Evolutionary conservation across 1,140 invertebrate genomes (phyloP), one percentile per base, ranked within the genome.

Genomic region (Pogonus chalceus): DNA sequence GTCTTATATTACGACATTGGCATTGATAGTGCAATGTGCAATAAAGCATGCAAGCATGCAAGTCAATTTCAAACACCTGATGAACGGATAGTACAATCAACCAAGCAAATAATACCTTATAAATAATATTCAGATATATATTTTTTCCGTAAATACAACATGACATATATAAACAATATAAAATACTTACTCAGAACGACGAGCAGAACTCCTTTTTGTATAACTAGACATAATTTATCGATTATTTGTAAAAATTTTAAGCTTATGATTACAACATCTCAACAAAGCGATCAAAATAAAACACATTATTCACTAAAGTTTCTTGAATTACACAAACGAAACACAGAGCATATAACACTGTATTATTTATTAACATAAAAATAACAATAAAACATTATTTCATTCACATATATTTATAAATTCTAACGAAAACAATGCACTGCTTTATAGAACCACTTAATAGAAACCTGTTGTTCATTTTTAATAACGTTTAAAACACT

Each of bases 111-210:
- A 54, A 2, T 20, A 31, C 21, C 22, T 22, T 52, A 16, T 14
- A 39, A 14, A 16, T 23, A 37, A 43, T 39, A 26, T n/a, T 20
- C 37, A 43, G 20, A 20, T 31, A 37, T 37, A 47, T 18, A 49
- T 4, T 18, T 20, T 16, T 23, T 20, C 21, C 22, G n/a, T 22
- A 35, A 24, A 16, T 53, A 21, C 12, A 21, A 52, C 4, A 23
- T 7, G 12, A 2, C 16, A 35, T 3, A 10, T 35, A 24, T n/a
- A 12, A 9, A 9, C 23, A 47, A 16, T 53, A n/a, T 4, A 53
- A 14, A 31, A 48, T 55, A 72, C 72, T 72, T 61, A 75, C 73
- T 74, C 70, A 14, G 70, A 73, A 46, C 72, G 68, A 55, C 66
- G 59, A 48, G 67, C 65, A 4, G 67, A 70, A 39, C 62, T 62